Conservation (phyloP, 2,113 vertebrate species). For the Chloebia gouldiae region DNA sequence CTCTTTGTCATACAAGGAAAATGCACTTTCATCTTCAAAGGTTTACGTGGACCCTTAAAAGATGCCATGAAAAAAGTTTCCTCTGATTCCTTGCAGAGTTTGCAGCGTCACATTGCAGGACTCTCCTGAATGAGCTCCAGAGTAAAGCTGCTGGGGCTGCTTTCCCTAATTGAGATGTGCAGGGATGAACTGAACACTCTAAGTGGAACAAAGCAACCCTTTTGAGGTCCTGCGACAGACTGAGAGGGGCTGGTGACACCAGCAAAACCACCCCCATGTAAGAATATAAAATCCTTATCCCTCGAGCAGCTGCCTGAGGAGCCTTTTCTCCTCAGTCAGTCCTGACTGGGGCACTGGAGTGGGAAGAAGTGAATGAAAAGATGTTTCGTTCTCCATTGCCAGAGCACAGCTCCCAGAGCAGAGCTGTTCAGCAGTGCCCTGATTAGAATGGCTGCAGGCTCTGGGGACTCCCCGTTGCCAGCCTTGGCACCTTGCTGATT, state of each 20-base stretch:
- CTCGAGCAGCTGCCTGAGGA: not conserved
- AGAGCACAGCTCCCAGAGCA: constrained; percentile 3
- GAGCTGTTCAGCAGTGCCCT: not conserved
- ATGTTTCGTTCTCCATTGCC: not conserved
- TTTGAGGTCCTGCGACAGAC: not conserved
- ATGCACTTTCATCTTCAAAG: not conserved
- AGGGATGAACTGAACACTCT: not conserved
- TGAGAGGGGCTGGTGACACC: not conserved
- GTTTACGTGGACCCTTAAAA: not conserved
- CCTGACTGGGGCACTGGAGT: not conserved
- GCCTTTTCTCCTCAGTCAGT: not conserved
- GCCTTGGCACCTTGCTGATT: constrained; percentile 51
- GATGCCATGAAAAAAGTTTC: not conserved
- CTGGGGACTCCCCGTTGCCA: constrained; percentile 21
- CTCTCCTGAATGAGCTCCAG: not conserved
- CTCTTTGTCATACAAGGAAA: not conserved
- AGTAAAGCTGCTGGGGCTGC: not conserved
- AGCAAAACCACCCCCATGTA: not conserved
- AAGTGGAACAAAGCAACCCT: not conserved
- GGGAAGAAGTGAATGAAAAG: constrained; percentile 44
- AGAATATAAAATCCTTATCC: not conserved
- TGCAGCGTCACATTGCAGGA: not conserved
- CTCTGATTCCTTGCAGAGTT: not conserved
- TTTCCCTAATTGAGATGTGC: not conserved
- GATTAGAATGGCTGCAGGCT: constrained; percentile 28